Conservation (phyloP, 2,797 vertebrate species). For the Poecile montanus region DNA sequence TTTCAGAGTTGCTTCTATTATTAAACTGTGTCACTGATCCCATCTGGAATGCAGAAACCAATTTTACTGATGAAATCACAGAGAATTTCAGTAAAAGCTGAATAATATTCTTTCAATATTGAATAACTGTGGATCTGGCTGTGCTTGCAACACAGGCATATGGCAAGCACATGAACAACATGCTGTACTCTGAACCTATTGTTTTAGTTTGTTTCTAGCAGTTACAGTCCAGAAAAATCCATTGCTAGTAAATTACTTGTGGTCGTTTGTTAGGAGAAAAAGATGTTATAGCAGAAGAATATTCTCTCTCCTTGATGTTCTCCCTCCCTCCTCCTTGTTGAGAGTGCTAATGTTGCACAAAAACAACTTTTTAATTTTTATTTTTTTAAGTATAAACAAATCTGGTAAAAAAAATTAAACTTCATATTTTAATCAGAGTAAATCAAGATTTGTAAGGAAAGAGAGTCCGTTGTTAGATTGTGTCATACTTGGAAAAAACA, state of each 20-base stretch:
- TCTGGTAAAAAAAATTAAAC: not conserved
- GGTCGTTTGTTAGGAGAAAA: not conserved
- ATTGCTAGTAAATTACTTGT: constrained; percentile 8
- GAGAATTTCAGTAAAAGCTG: constrained; percentile 71
- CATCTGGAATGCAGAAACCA: constrained; percentile 72
- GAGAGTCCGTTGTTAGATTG: not conserved
- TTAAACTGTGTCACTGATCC: constrained; percentile 45
- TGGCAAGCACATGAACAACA: constrained; percentile 73
- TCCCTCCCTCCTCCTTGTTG: not conserved
- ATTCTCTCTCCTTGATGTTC: not conserved
- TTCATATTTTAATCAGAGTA: not conserved
- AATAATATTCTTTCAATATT: constrained; percentile 74
- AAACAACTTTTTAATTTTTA: not conserved
- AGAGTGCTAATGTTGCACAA: not conserved
- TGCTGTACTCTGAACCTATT: constrained; percentile 56
- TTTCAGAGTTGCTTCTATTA: constrained; percentile 55
- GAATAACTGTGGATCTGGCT: constrained; percentile 70
- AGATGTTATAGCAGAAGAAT: not conserved
- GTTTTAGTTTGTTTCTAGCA: constrained; percentile 68
- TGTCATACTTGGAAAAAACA: not conserved
- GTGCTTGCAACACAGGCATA: constrained; percentile 65
- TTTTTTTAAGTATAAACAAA: not conserved
- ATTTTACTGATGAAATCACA: constrained; percentile 56
- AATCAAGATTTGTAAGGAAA: not conserved
- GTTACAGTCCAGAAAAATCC: constrained; percentile 42